A percentile compares a stretch with the other conserved stretches of the same genome.
These are phyloP conservation scores for Drosophila meridiana DNA, from an alignment of 2,888 invertebrate genomes.

Conservation along the genomic window DNA sequence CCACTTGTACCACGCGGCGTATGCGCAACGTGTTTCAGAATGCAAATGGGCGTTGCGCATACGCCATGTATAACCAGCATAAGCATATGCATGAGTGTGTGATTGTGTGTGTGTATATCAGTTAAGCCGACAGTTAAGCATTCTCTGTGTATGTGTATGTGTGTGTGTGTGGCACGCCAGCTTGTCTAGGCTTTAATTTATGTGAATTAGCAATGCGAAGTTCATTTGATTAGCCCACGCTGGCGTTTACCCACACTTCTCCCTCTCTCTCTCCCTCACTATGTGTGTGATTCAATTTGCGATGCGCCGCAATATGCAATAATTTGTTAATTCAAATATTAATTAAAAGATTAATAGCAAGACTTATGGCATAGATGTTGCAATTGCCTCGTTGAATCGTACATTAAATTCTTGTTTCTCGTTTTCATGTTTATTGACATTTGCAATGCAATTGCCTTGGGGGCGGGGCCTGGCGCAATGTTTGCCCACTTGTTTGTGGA, in stretches of 20 bases:
- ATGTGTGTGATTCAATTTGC: slow-evolving; percentile 25
- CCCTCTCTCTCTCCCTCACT: slow-evolving; percentile 5
- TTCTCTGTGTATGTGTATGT: slow-evolving; percentile 20
- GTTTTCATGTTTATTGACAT: slow-evolving; percentile 62
- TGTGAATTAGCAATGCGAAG: slow-evolving; percentile 80
- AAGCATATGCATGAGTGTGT: slow-evolving; percentile 7
- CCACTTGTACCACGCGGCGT: slow-evolving; percentile 63
- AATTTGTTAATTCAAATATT: slow-evolving; percentile 75
- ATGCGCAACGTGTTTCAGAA: slow-evolving; percentile 81
- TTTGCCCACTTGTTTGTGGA: slow-evolving; percentile 49
- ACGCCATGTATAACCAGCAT: slow-evolving; percentile 51
- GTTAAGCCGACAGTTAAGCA: slow-evolving; percentile 28
- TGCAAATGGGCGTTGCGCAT: slow-evolving; percentile 83
- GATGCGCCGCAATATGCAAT: slow-evolving; percentile 59
- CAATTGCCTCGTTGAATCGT: slow-evolving; percentile 65
- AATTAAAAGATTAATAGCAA: slow-evolving; percentile 75
- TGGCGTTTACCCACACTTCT: slow-evolving; percentile 10
- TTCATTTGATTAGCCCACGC: slow-evolving; percentile 73
- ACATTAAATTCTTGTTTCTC: slow-evolving; percentile 3
- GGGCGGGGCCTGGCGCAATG: slow-evolving; percentile 50
- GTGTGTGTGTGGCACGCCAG: slow-evolving; percentile 43
- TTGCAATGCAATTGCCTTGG: slow-evolving; percentile 50
- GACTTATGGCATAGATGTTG: slow-evolving; percentile 58
- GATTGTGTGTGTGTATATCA: slow-evolving; percentile 6
- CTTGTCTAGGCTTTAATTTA: slow-evolving; percentile 75